Percentiles rank a stretch among this genome's conserved stretches.
Evolutionary conservation across 2,888 invertebrate genomes (phyloP).

Genomic region (Cephus spinipes): DNA sequence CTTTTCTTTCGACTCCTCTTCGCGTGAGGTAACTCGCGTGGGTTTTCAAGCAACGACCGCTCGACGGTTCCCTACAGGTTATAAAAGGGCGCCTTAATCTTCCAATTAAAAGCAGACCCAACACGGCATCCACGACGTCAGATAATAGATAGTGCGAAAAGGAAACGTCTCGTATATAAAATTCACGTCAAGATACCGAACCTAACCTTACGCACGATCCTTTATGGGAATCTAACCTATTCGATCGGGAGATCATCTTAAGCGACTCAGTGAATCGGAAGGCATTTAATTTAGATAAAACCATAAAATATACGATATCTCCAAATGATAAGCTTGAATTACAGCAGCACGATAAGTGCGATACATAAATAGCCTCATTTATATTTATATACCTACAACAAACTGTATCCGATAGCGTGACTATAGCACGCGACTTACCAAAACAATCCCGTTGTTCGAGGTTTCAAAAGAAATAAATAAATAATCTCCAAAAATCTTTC

Average conservation of each 20-base stretch:
- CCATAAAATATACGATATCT: not conserved
- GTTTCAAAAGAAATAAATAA: constrained; percentile 34
- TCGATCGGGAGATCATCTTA: not conserved
- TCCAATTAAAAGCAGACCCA: constrained; percentile 48
- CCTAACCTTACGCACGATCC: not conserved
- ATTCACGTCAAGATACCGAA: not conserved
- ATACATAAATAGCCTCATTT: not conserved
- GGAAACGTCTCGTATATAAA: constrained; percentile 7
- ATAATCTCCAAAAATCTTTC: constrained; percentile 24
- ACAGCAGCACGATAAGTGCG: not conserved
- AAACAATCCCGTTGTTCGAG: constrained; percentile 43
- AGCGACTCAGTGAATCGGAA: constrained; percentile 2
- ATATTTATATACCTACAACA: not conserved
- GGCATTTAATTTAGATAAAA: constrained; percentile 8
- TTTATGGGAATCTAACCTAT: not conserved
- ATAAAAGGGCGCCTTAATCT: constrained; percentile 40
- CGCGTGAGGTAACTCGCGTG: constrained; percentile 16
- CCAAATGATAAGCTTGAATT: not conserved
- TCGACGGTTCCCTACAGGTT: constrained; percentile 7
- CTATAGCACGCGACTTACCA: constrained; percentile 53
- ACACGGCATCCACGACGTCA: constrained; percentile 5
- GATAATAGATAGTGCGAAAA: constrained; percentile 29
- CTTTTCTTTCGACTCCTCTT: constrained; percentile 18
- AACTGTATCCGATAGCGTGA: constrained; percentile 41
- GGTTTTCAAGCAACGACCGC: constrained; percentile 3